Conservation (phyloP, 2,113 vertebrate species). For the Pseudopipra pipra region DNA sequence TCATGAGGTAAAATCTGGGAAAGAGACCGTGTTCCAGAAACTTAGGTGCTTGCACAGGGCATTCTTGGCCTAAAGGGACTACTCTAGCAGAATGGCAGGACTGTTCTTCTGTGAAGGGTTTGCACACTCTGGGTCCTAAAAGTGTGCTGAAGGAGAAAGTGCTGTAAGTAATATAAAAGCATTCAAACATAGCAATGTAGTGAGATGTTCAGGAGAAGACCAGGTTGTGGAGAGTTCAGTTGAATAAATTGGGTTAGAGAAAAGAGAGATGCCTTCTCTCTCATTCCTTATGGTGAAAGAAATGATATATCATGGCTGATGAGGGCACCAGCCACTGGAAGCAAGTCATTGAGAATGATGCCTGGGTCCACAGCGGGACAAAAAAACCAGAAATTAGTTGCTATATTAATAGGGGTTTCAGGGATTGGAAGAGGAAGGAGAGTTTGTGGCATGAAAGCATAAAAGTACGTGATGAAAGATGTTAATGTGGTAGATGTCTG, state of each 20-base stretch:
- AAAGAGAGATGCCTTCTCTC: not conserved
- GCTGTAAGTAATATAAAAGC: not conserved
- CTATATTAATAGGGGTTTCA: not conserved
- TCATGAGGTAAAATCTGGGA: not conserved
- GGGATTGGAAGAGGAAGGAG: not conserved
- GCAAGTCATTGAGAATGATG: not conserved
- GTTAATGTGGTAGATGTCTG: not conserved
- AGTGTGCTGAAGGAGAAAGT: not conserved
- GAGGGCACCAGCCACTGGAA: not conserved
- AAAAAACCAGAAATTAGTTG: not conserved
- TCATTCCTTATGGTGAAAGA: not conserved
- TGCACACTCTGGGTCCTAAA: not conserved
- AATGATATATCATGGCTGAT: accelerated
- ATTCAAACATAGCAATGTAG: accelerated
- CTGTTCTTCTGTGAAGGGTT: not conserved
- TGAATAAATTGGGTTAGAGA: not conserved
- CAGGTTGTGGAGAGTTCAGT: not conserved
- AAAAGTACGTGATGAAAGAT: not conserved
- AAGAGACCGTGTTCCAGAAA: not conserved
- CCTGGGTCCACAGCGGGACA: not conserved
- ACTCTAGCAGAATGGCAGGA: not conserved
- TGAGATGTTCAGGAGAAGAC: not conserved
- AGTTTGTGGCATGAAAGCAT: not conserved
- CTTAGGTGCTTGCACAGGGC: not conserved
- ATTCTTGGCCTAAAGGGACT: not conserved